phyloP scores from a whole-genome alignment of 2,113 vertebrate species.

The Scophthalmus maximus region DNA sequence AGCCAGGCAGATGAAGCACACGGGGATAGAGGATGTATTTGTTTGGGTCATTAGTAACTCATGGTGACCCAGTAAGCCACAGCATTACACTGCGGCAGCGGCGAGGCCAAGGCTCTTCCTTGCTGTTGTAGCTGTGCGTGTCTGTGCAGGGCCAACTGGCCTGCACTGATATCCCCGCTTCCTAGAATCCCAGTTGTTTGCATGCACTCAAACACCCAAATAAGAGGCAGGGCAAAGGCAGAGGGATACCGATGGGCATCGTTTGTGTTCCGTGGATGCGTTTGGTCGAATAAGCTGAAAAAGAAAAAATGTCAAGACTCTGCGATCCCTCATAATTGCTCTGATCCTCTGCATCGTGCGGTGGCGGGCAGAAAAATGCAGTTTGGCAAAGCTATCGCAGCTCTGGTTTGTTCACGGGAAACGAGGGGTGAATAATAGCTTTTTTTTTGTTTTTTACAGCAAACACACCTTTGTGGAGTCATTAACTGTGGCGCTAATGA shows the following conservation, averaged over 20 bases:
- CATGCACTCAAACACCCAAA: conserved; percentile 56
- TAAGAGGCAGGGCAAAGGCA: conserved; percentile 34
- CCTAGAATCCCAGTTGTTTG: conserved; percentile 68
- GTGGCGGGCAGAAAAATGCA: conserved; percentile 31
- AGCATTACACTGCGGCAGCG: conserved; percentile 55
- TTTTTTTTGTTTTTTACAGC: conserved; percentile 58
- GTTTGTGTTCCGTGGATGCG: conserved; percentile 33
- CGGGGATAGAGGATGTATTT: conserved; percentile 62
- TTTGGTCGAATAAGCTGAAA: conserved; percentile 25
- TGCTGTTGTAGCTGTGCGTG: conserved; percentile 59
- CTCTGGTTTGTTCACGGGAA: conserved; percentile 59
- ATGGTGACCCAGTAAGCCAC: conserved; percentile 72
- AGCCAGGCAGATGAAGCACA: conserved; percentile 43
- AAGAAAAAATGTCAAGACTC: conserved; percentile 37
- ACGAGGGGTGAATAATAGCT: too few species aligned
- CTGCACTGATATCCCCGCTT: conserved; percentile 62
- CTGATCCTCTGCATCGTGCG: conserved; percentile 17
- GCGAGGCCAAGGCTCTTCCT: conserved; percentile 54
- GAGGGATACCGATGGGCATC: conserved; percentile 24
- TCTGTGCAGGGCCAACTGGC: conserved; percentile 68
- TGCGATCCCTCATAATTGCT: conserved; percentile 10
- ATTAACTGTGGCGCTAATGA: conserved; percentile 70
- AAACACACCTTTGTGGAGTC: conserved; percentile 59
- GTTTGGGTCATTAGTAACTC: conserved; percentile 73
- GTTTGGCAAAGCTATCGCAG: conserved; percentile 31